A percentile compares a stretch with the other conserved stretches of the same genome.
Conservation (phyloP, 2,797 vertebrate species). For the Gymnothorax javanicus region DNA sequence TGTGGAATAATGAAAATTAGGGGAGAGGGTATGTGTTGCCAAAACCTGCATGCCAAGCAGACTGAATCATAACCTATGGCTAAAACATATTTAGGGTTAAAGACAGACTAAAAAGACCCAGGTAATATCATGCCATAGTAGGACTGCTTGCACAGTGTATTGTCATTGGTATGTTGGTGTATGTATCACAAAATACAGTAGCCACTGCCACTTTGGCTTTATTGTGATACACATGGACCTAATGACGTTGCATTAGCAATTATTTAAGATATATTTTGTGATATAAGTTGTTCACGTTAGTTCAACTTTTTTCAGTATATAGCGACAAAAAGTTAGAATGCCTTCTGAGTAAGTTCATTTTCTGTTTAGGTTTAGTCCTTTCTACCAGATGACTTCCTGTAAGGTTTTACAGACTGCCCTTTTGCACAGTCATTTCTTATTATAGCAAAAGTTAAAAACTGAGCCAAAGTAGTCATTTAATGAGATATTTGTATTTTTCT, state of each 20-base stretch:
- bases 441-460: background rate
- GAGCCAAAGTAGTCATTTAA: background rate
- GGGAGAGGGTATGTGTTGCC: background rate
- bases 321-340: background rate
- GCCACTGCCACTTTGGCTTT: background rate
- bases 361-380: background rate
- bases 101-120: slow-evolving; percentile 1
- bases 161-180: background rate
- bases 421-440: background rate
- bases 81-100: background rate
- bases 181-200: background rate
- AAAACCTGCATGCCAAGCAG: background rate
- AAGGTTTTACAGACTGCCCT: background rate
- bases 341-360: background rate
- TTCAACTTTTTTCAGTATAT: background rate
- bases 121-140: slow-evolving; percentile 54
- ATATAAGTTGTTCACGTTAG: background rate
- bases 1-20: background rate
- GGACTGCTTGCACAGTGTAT: slow-evolving; percentile 11
- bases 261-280: background rate
- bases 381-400: background rate
- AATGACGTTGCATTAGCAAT: background rate
- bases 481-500: background rate
- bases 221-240: background rate
- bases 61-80: background rate